Evolutionary conservation across 2,113 vertebrate species (phyloP), one percentile per base, ranked within the genome.

Genomic region (Rattus rattus): DNA sequence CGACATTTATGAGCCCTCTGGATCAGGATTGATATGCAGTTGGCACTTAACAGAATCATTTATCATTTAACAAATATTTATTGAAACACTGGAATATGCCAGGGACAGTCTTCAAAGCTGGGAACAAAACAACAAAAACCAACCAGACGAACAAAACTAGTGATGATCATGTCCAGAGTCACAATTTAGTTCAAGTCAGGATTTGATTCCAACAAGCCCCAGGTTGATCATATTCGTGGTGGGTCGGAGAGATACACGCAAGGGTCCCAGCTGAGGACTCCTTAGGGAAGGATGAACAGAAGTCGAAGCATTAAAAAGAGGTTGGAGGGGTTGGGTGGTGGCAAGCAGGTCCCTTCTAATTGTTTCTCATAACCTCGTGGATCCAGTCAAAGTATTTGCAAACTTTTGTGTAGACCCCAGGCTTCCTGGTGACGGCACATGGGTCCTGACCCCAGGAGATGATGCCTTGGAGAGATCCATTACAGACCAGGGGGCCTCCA

Each of bases 381-480:
- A 99, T 99, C 99, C 99, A 99, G 22, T 95, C 67, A 1, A 98
- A 97, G 61, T 99, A 99, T 83, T 98, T 98, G 94, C 99, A 99
- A 97, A 99, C 98, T 88, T 99, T 98, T 0, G 99, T 99, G 97
- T 99, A 99, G 85, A 99, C 97, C 3, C 99, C 99, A 2, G 99
- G 99, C 96, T 99, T 99, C 70, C 54, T 98, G 3, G 96, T 20
- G 47, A 98, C 97, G 0, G 98, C 99, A 85, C 99, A 99, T 0
- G 98, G 97, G 81, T 99, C 99, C 96, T 98, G 99, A 17, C 99
- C 99, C 76, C 99, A 99, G 69, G 99, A 99, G 1, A 99, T 99
- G 96, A 99, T 99, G 49, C 99, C 99, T 75, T 99, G 99, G 9
- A 96, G 99, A 54, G 98, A 76, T 2, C 98, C 98, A 0, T 99